Evolutionary conservation across 2,113 vertebrate genomes (phyloP).

Genomic region (Nesoenas mayeri): DNA sequence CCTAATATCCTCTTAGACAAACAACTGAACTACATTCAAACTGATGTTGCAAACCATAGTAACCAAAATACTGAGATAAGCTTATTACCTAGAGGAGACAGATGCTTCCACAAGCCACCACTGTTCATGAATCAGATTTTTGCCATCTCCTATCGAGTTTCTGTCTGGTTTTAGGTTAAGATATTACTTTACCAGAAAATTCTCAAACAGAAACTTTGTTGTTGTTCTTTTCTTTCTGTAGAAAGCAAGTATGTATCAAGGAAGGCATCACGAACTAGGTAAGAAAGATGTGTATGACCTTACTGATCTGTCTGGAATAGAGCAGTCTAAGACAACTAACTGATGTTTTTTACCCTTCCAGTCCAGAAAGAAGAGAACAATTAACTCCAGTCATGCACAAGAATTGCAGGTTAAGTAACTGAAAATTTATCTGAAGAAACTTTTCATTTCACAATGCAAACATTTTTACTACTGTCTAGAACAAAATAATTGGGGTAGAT

Average conservation of each 20-base stretch:
- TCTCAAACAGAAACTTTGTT: not conserved
- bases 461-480: not conserved
- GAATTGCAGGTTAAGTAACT: not conserved
- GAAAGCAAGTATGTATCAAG: not conserved
- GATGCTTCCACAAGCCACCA: not conserved
- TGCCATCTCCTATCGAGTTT: not conserved
- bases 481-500: fast-evolving
- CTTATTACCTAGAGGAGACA: not conserved
- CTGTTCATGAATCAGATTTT: not conserved
- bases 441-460: not conserved
- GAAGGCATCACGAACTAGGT: not conserved
- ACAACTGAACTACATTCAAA: not conserved
- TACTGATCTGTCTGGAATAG: not conserved
- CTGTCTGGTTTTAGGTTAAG: not conserved
- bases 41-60: not conserved
- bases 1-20: not conserved
- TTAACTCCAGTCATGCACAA: fast-evolving
- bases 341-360: not conserved
- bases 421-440: not conserved
- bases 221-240: not conserved
- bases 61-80: not conserved
- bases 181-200: not conserved
- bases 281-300: not conserved
- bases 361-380: not conserved
- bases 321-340: not conserved